Conservation (phyloP, 2,888 invertebrate genomes). For the Synanthedon tipuliformis region DNA sequence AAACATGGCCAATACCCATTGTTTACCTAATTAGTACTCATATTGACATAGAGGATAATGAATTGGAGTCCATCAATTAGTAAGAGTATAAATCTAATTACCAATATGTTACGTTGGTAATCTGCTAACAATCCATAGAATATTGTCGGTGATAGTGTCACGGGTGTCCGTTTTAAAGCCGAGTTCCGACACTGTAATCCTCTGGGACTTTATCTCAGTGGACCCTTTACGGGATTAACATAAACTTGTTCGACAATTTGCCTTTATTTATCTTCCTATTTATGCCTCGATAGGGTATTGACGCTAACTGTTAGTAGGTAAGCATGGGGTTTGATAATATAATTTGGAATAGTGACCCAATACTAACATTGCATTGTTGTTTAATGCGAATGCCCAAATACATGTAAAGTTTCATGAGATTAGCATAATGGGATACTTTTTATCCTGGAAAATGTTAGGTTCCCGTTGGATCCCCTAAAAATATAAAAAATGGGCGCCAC, state of each 20-base stretch:
- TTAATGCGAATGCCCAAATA: too few relatives aligned
- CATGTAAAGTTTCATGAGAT: too few relatives aligned
- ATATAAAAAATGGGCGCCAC: too few relatives aligned
- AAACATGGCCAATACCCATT: too few relatives aligned
- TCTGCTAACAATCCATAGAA: conserved; percentile 43
- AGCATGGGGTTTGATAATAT: background rate
- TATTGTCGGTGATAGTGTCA: conserved; percentile 49
- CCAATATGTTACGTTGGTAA: conserved; percentile 26
- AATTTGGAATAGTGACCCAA: background rate
- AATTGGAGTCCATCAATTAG: background rate
- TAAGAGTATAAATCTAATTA: background rate
- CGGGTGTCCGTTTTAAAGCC: conserved; percentile 46
- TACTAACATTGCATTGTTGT: background rate
- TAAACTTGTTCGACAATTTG: conserved; percentile 49
- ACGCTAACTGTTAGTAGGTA: conserved; percentile 13
- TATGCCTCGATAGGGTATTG: conserved; percentile 18
- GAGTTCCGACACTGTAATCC: conserved; percentile 51
- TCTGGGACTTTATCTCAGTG: conserved; percentile 41
- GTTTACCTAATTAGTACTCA: too few relatives aligned
- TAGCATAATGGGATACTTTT: too few relatives aligned
- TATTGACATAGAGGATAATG: background rate
- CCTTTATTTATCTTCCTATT: conserved; percentile 45
- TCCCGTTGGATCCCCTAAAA: too few relatives aligned
- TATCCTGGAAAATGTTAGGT: too few relatives aligned
- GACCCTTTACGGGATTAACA: conserved; percentile 60